phyloP scores from a whole-genome alignment of 2,113 vertebrate genomes.

The Chionomys nivalis region DNA sequence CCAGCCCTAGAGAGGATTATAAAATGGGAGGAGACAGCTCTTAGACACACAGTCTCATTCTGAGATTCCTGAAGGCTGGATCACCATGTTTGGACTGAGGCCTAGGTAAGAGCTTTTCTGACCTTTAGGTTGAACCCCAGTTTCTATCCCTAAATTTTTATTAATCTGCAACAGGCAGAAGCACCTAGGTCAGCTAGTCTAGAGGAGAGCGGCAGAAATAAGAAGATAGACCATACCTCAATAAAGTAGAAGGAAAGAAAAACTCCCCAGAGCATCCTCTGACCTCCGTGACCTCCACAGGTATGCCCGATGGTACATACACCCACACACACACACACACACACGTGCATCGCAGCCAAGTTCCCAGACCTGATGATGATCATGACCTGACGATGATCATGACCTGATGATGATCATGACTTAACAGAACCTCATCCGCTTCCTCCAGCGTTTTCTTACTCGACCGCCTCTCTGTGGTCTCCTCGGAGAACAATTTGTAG shows the following conservation, averaged over 20 bases:
- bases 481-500: background rate
- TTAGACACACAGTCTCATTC: too few relatives aligned
- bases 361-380: background rate
- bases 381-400: too few relatives aligned
- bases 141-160: too few relatives aligned
- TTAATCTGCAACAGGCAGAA: too few relatives aligned
- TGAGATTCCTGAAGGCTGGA: too few relatives aligned
- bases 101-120: too few relatives aligned
- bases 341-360: background rate
- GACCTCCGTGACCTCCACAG: background rate
- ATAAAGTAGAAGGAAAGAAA: background rate
- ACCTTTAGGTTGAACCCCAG: too few relatives aligned
- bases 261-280: background rate
- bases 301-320: background rate
- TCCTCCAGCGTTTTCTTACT: background rate
- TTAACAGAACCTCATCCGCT: background rate
- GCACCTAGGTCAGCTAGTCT: too few relatives aligned
- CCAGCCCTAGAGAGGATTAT: too few relatives aligned
- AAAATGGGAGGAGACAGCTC: too few relatives aligned
- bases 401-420: background rate
- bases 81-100: too few relatives aligned
- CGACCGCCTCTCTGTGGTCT: background rate
- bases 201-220: background rate
- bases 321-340: background rate
- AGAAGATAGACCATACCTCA: background rate